A percentile compares a stretch with the other conserved stretches of the same genome.
phyloP scores from a whole-genome alignment of 1,140 invertebrate species.

The Hetaerina americana region DNA sequence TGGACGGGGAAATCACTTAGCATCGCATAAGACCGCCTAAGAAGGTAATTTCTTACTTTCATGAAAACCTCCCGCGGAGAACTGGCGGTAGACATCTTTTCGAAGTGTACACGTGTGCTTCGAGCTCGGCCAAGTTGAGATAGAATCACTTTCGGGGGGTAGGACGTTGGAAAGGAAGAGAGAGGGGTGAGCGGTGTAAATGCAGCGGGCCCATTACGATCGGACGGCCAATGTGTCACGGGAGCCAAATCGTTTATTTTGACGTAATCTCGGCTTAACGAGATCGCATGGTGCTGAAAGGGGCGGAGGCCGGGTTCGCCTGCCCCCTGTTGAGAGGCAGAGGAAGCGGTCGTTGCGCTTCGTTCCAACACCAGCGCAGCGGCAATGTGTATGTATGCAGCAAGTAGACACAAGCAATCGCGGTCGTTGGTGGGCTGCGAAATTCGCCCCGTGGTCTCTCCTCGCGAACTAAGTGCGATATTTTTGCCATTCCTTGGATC shows the following conservation, averaged over 20 bases:
- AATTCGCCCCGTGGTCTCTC: too few relatives aligned
- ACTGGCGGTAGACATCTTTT: neutral
- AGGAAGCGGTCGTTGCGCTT: neutral
- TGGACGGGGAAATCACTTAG: neutral
- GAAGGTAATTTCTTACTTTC: neutral
- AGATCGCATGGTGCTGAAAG: neutral
- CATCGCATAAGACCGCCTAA: neutral
- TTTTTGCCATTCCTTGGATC: too few relatives aligned
- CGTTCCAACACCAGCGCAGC: too few relatives aligned
- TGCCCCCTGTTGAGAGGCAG: neutral
- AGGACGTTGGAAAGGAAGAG: too few relatives aligned
- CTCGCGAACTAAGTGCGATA: too few relatives aligned
- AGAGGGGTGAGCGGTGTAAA: too few relatives aligned
- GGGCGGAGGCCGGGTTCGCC: neutral
- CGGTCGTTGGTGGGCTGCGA: too few relatives aligned
- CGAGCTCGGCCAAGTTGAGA: neutral
- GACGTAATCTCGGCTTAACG: neutral
- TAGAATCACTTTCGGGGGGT: neutral
- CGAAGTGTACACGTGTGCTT: neutral
- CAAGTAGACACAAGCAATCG: too few relatives aligned
- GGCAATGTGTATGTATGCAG: too few relatives aligned
- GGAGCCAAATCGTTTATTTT: neutral
- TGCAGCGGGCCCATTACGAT: neutral
- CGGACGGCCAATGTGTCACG: neutral
- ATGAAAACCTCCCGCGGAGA: neutral